Evolutionary conservation across 2,113 vertebrate species (phyloP), one percentile per base, ranked within the genome.

Genomic region (Ellobius talpinus): DNA sequence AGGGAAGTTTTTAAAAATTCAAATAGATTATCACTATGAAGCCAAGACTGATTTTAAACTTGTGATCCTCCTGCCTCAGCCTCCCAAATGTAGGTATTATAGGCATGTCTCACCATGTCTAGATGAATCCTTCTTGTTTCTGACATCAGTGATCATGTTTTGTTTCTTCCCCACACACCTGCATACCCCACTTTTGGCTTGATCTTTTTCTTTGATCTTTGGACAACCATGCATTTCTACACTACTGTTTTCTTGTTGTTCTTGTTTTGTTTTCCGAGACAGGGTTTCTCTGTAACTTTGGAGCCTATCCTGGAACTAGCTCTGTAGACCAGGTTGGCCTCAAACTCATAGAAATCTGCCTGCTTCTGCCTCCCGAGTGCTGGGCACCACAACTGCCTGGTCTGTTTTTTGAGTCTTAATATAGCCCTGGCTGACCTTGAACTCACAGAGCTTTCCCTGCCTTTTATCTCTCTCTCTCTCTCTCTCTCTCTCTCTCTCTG

Each of bases 351-450:
- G 52, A 55, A 16, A 55, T 55, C 52, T 4, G 14, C 52, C 14
- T 55, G 52, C 52, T 14, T 55, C 52, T 55, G 52, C 14, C 14
- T 55, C 52, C 14, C 14, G 13, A 55, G 52, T 55, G 13, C 52
- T 16, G 14, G 52, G 52, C 52, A 4, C 14, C 52, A 55, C 52
- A 0, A 16, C 14, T 0, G 3, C 14, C 52, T 3, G 3, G 14
- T 14, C 52, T 55, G 52, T 55, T 55, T 55, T 55, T 55, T 55
- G 52, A 78, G 47, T 78, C 31, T 50, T 50, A 33, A 78, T 36
- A 78, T 50, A 33, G 14, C 19, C 77, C 50, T 79, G 31, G 52
- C 52, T 82, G 52, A 82, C 52, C 55, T 58, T 39, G 36, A 58
- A 55, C 52, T 82, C 78, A 81, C 11, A n/a, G 78, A 81, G 21